Evolutionary conservation across 2,888 invertebrate genomes (phyloP).

Genomic region (Lycophotia porphyrea): DNA sequence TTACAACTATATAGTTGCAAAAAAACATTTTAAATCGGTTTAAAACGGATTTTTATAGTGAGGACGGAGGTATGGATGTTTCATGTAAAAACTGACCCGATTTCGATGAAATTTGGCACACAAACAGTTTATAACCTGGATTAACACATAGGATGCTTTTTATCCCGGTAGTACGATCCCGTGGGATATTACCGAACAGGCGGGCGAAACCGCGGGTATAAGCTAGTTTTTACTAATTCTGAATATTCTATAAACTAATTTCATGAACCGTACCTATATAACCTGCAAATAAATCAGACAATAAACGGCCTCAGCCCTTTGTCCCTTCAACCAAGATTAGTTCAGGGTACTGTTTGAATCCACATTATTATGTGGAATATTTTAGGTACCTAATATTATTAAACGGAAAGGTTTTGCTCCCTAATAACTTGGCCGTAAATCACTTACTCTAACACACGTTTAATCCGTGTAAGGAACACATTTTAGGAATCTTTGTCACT

Average conservation of each 20-base stretch:
- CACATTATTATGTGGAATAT: constrained; percentile 12
- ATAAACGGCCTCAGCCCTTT: neutral
- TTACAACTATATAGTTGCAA: no score
- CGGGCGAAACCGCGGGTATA: no score
- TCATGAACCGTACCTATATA: neutral
- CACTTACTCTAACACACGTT: constrained; percentile 18
- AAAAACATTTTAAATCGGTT: no score
- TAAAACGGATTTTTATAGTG: no score
- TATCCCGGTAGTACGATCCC: no score
- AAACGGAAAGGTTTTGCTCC: constrained; percentile 29
- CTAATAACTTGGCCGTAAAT: constrained; percentile 33
- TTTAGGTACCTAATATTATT: constrained; percentile 21
- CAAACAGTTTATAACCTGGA: no score
- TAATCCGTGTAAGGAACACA: constrained; percentile 49
- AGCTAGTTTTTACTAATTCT: neutral
- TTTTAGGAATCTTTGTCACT: constrained; percentile 3
- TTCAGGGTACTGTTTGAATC: constrained; percentile 1
- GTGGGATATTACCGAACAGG: no score
- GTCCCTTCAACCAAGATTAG: constrained; percentile 22
- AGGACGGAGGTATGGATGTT: no score
- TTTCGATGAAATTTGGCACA: no score
- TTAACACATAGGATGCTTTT: no score
- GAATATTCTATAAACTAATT: neutral
- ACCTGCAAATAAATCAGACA: constrained; percentile 21
- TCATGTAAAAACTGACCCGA: no score